Conservation (phyloP, 2,888 invertebrate species). For the Trissolcus japonicus region DNA sequence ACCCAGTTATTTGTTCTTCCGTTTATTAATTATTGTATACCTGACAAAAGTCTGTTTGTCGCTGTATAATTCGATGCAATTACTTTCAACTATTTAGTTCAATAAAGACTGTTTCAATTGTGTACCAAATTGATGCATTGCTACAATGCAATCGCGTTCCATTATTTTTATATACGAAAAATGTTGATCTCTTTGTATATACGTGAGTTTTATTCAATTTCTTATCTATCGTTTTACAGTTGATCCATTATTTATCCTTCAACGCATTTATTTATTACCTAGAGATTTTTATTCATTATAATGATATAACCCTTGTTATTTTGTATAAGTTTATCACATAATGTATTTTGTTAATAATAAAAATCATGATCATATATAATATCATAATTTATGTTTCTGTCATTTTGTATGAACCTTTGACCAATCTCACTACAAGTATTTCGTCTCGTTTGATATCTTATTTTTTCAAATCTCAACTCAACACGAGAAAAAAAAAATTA, state of each 20-base stretch:
- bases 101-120: conserved; percentile 36
- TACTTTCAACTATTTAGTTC: conserved; percentile 33
- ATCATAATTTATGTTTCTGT: conserved; percentile 25
- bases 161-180: conserved; percentile 45
- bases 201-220: conserved; percentile 33
- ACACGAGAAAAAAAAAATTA: too few relatives aligned
- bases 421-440: not conserved
- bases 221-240: conserved; percentile 21
- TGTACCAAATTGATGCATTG: conserved; percentile 55
- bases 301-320: conserved; percentile 18
- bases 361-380: conserved; percentile 54
- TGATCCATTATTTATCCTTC: conserved; percentile 40
- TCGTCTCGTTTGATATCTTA: not conserved
- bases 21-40: conserved; percentile 41
- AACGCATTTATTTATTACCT: conserved; percentile 50
- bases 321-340: conserved; percentile 42
- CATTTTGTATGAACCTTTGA: not conserved
- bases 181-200: conserved; percentile 34
- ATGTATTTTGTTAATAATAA: conserved; percentile 55
- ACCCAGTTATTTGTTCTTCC: conserved; percentile 51
- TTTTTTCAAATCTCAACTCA: not conserved
- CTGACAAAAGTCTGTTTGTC: conserved; percentile 46
- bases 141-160: conserved; percentile 33
- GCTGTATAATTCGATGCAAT: conserved; percentile 46
- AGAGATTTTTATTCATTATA: conserved; percentile 45